Conservation (phyloP, 2,888 invertebrate genomes). For the Leptopilina drosophilae region DNA sequence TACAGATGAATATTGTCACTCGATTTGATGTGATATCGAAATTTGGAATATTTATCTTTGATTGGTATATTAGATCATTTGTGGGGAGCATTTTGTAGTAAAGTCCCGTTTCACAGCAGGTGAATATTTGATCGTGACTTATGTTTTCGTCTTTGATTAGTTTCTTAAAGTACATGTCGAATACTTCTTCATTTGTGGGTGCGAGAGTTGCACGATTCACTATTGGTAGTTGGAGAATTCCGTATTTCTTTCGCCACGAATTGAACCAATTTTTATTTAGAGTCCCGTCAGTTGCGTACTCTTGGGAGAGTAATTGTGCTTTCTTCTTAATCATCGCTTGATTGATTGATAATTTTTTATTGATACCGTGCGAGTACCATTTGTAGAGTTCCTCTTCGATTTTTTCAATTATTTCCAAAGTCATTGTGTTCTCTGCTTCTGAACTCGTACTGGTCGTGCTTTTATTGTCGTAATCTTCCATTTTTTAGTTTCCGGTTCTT, state of each 20-base stretch:
- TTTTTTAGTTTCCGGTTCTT: not conserved
- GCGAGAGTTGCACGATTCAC: not conserved
- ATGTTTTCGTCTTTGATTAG: constrained; percentile 6
- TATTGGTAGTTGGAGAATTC: constrained; percentile 3
- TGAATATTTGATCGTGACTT: not conserved
- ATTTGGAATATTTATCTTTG: not conserved
- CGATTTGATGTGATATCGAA: constrained; percentile 16
- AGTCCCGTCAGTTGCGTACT: not conserved
- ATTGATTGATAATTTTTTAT: not conserved
- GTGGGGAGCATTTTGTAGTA: constrained; percentile 15
- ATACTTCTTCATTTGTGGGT: not conserved
- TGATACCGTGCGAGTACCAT: not conserved
- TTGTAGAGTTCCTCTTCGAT: not conserved
- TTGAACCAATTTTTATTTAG: not conserved
- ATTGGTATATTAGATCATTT: not conserved
- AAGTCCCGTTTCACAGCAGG: constrained; percentile 6
- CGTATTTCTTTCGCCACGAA: not conserved
- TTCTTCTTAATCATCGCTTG: not conserved
- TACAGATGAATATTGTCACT: constrained; percentile 40
- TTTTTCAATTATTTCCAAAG: not conserved
- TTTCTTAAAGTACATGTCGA: not conserved
- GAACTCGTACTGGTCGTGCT: not conserved
- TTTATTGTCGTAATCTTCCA: not conserved
- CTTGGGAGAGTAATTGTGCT: not conserved
- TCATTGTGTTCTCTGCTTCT: not conserved